phyloP scores from a whole-genome alignment of 35 echinoderm and acorn worm species.

The Eucidaris tribuloides region DNA sequence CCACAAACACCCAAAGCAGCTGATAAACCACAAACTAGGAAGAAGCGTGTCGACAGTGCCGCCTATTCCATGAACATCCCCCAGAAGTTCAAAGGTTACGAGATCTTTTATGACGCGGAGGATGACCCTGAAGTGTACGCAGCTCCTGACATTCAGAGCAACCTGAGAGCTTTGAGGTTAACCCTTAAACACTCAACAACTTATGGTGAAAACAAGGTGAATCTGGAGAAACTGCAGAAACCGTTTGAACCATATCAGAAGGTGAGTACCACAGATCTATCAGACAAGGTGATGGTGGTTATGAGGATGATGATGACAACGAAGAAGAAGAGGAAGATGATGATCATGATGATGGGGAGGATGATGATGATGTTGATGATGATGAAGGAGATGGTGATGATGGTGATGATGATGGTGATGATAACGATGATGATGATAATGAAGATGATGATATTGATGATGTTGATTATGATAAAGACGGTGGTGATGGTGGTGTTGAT shows the following conservation, averaged over 20 bases:
- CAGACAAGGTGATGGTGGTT: too few relatives aligned
- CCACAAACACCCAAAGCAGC: neutral
- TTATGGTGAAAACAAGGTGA: slow-evolving; percentile 70
- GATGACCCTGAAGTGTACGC: slow-evolving; percentile 67
- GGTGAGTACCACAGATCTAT: too few relatives aligned
- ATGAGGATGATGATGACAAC: too few relatives aligned
- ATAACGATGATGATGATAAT: too few relatives aligned
- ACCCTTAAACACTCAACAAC: slow-evolving; percentile 71
- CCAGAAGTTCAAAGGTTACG: slow-evolving; percentile 88
- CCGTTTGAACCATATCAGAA: slow-evolving; percentile 89
- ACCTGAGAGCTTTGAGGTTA: slow-evolving; percentile 68
- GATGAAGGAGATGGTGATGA: too few relatives aligned
- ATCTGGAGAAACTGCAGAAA: slow-evolving; percentile 80
- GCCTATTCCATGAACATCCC: slow-evolving; percentile 66
- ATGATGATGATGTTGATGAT: too few relatives aligned
- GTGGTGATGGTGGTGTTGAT: too few relatives aligned
- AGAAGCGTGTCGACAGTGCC: slow-evolving; percentile 60
- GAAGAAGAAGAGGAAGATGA: too few relatives aligned
- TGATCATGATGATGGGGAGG: too few relatives aligned
- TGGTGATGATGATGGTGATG: too few relatives aligned
- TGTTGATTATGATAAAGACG: too few relatives aligned
- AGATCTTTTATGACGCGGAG: slow-evolving; percentile 70
- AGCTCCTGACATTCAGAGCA: slow-evolving; percentile 81
- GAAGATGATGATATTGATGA: too few relatives aligned
- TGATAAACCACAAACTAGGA: slow-evolving; percentile 13